Evolutionary conservation across 2,797 vertebrate genomes (phyloP).

Genomic region (Coregonus sp.): DNA sequence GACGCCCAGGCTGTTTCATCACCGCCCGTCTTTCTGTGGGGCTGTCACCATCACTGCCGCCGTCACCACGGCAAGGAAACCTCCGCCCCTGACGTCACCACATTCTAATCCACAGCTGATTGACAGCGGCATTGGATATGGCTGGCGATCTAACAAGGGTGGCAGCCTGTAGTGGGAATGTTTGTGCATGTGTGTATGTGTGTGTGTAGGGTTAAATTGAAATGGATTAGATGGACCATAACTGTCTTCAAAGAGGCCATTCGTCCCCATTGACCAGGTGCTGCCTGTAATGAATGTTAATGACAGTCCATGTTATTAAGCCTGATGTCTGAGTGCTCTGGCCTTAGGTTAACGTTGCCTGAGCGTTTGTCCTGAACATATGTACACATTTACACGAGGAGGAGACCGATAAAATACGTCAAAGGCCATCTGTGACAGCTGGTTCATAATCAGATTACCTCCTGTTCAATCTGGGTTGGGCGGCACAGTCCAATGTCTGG

Average conservation of each 20-base stretch:
- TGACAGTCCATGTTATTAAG: conserved; percentile 17
- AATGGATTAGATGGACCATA: conserved; percentile 26
- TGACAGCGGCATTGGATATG: conserved; percentile 52
- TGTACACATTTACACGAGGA: conserved; percentile 26
- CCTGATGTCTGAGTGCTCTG: not conserved
- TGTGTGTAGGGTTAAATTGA: conserved; percentile 17
- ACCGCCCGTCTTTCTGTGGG: conserved; percentile 31
- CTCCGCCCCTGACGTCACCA: conserved; percentile 37
- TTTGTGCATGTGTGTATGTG: conserved; percentile 24
- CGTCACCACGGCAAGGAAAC: conserved; percentile 23
- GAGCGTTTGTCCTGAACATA: conserved; percentile 36
- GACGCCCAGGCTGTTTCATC: conserved; percentile 36
- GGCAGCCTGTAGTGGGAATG: conserved; percentile 28
- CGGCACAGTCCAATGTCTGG: conserved; percentile 20
- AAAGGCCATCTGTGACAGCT: conserved; percentile 69
- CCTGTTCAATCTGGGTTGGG: conserved; percentile 61
- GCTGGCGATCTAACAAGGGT: conserved; percentile 19
- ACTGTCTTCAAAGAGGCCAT: conserved; percentile 30
- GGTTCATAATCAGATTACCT: conserved; percentile 76
- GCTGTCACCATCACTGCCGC: not conserved
- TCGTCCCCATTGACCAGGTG: conserved; percentile 26
- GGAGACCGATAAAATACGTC: conserved; percentile 61
- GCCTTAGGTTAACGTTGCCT: conserved; percentile 8
- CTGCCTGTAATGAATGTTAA: conserved; percentile 46
- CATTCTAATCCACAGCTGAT: conserved; percentile 31